Evolutionary conservation across 2,888 invertebrate species (phyloP).

Genomic region (Andrena camellia): DNA sequence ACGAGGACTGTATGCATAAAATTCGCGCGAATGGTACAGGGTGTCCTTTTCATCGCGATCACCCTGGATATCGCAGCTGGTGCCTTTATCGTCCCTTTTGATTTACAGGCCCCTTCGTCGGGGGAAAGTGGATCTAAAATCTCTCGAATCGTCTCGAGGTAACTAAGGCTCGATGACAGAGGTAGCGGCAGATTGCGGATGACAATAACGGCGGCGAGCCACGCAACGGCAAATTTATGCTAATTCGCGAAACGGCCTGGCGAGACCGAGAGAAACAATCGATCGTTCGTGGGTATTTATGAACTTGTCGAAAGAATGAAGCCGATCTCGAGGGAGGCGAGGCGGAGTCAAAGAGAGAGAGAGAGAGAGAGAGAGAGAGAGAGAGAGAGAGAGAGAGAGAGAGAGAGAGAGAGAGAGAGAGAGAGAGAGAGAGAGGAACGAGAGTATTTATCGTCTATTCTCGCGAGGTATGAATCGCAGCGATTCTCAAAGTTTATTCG

Average conservation of each 20-base stretch:
- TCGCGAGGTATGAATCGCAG: neutral
- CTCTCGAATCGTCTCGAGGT: neutral
- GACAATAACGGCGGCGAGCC: neutral
- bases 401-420: neutral
- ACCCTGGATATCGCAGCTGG: neutral
- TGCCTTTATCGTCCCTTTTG: neutral
- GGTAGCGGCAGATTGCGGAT: neutral
- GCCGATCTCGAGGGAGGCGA: constrained; percentile 2
- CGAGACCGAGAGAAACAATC: constrained; percentile 21
- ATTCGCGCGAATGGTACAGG: neutral
- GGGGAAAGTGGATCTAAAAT: neutral
- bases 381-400: no score
- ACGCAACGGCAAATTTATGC: constrained; percentile 6
- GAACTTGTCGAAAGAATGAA: constrained; percentile 17
- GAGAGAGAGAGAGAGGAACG: no score
- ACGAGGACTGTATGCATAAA: neutral
- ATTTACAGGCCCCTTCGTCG: neutral
- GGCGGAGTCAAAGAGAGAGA: no score
- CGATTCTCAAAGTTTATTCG: constrained; percentile 13
- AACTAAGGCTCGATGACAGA: neutral
- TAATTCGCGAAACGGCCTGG: constrained; percentile 11
- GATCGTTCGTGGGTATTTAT: constrained; percentile 34
- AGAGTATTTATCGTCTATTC: constrained; percentile 32
- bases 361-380: no score
- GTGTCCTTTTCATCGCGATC: neutral